Evolutionary conservation across 2,888 invertebrate genomes (phyloP).

Genomic region (Fragum whitleyi): DNA sequence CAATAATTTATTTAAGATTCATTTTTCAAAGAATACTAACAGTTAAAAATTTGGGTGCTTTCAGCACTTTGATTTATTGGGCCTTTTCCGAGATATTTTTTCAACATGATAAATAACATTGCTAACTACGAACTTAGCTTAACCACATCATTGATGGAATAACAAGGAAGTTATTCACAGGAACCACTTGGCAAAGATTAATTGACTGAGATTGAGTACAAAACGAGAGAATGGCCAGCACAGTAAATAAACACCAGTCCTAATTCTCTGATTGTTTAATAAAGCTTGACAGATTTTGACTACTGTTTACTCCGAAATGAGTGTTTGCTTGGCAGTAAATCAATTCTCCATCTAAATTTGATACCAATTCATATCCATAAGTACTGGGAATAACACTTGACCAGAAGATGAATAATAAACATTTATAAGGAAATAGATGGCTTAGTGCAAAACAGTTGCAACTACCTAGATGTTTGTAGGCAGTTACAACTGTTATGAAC

Average conservation of each 20-base stretch:
- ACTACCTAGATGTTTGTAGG: too few relatives aligned
- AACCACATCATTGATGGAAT: background rate
- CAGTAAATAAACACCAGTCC: background rate
- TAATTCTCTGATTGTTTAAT: slow-evolving; percentile 10
- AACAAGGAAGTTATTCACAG: background rate
- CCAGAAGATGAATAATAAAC: background rate
- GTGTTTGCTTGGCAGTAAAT: slow-evolving; percentile 13
- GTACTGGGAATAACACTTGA: background rate
- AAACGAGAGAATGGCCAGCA: background rate
- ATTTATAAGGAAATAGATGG: too few relatives aligned
- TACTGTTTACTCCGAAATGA: slow-evolving; percentile 15
- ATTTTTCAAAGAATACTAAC: too few relatives aligned
- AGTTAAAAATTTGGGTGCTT: too few relatives aligned
- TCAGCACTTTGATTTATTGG: too few relatives aligned
- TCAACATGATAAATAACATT: too few relatives aligned
- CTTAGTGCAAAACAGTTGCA: too few relatives aligned
- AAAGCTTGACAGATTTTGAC: slow-evolving; percentile 22
- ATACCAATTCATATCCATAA: slow-evolving; percentile 16
- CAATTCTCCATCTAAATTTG: slow-evolving; percentile 19
- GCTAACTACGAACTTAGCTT: too few relatives aligned
- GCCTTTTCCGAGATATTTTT: too few relatives aligned
- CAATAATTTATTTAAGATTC: too few relatives aligned
- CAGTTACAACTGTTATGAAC: too few relatives aligned
- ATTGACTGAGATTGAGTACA: slow-evolving; percentile 5
- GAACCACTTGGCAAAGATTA: too few relatives aligned